Percentiles rank a stretch among this genome's conserved stretches.
phyloP scores from a whole-genome alignment of 1,140 invertebrate species.

The Trichonephila clavipes region DNA sequence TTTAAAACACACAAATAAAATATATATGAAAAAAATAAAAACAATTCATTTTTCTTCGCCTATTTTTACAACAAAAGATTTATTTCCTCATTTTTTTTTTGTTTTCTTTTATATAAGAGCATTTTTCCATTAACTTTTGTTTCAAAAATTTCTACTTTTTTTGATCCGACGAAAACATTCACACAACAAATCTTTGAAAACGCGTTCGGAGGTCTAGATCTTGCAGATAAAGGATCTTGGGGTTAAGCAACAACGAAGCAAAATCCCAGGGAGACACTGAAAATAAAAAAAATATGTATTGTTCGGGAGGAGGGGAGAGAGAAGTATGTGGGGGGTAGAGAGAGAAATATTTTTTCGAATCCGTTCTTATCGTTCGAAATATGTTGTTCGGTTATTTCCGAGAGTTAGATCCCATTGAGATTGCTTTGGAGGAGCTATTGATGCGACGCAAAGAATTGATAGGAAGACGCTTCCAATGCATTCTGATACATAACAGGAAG shows the following conservation, averaged over 20 bases:
- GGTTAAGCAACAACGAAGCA: conserved; percentile 16
- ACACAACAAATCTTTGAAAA: not conserved
- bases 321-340: no score
- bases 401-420: not conserved
- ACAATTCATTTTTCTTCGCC: no score
- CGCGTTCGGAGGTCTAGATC: conserved; percentile 6
- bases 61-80: no score
- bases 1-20: no score
- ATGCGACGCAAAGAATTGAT: not conserved
- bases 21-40: no score
- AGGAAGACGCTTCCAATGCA: not conserved
- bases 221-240: conserved; percentile 7
- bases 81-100: no score
- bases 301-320: not conserved
- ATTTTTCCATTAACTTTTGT: conserved; percentile 18
- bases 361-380: conserved; percentile 19
- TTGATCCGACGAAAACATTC: conserved; percentile 12
- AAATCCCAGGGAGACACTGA: not conserved
- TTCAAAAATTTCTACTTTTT: not conserved
- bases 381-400: conserved; percentile 24
- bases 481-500: conserved; percentile 2
- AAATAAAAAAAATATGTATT: not conserved
- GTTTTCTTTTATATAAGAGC: not conserved
- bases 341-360: conserved; percentile 6
- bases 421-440: conserved; percentile 2